Evolutionary conservation across 1,140 invertebrate genomes (phyloP).

Genomic region (Heliconius eleuchia): DNA sequence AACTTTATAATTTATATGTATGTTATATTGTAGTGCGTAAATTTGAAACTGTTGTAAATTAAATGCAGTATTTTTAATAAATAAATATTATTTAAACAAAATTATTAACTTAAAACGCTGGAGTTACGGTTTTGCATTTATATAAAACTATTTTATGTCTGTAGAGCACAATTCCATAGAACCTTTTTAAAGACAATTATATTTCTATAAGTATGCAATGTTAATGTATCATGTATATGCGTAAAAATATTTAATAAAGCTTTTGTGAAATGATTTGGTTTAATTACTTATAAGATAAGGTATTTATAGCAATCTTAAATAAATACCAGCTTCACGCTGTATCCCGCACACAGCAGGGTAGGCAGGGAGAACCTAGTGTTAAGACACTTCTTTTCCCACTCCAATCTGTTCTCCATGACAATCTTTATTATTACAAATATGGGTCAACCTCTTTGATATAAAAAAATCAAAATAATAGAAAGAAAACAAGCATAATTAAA

Average conservation of each 20-base stretch:
- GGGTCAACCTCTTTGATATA: too few relatives aligned
- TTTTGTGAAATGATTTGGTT: not conserved
- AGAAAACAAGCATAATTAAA: too few relatives aligned
- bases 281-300: not conserved
- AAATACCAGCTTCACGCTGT: too few relatives aligned
- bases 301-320: too few relatives aligned
- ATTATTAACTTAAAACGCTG: not conserved
- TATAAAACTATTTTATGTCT: not conserved
- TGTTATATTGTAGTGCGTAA: not conserved
- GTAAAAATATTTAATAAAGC: conserved; percentile 8
- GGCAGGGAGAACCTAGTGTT: too few relatives aligned
- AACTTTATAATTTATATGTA: not conserved
- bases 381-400: too few relatives aligned
- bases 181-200: not conserved
- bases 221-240: not conserved
- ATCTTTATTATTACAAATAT: too few relatives aligned
- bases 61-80: not conserved
- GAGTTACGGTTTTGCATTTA: not conserved
- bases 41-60: not conserved
- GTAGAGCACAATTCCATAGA: conserved; percentile 3
- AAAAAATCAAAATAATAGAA: too few relatives aligned
- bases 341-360: too few relatives aligned
- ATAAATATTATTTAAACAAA: not conserved
- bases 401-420: too few relatives aligned
- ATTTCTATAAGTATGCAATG: not conserved